phyloP scores from a whole-genome alignment of 2,797 vertebrate genomes.

The Pristis pectinata region DNA sequence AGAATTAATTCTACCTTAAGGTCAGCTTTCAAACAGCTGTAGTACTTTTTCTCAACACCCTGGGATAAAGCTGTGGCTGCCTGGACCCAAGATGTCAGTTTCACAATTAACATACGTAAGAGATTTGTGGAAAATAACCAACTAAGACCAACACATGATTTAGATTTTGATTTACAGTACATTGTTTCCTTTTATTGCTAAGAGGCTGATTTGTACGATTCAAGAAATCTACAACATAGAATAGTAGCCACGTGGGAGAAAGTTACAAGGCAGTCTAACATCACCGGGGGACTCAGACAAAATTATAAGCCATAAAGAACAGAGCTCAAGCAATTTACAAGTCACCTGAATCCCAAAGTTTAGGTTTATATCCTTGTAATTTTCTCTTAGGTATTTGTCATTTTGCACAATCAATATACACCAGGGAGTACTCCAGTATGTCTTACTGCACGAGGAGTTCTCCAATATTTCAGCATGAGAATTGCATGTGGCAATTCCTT shows the following conservation, averaged over 20 bases:
- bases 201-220: slow-evolving; percentile 19
- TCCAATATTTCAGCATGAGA: neutral
- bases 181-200: slow-evolving; percentile 25
- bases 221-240: slow-evolving; percentile 3
- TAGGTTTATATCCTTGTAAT: slow-evolving; percentile 21
- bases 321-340: slow-evolving; percentile 22
- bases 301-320: slow-evolving; percentile 31
- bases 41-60: neutral
- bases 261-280: slow-evolving; percentile 29
- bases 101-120: slow-evolving; percentile 10
- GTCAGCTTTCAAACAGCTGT: neutral
- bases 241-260: slow-evolving; percentile 27
- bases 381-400: neutral
- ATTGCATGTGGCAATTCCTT: neutral
- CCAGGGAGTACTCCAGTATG: neutral
- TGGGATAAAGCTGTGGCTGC: neutral
- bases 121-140: slow-evolving; percentile 16
- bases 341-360: slow-evolving; percentile 31
- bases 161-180: slow-evolving; percentile 2
- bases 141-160: slow-evolving; percentile 18
- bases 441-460: neutral
- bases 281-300: neutral
- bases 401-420: slow-evolving; percentile 28
- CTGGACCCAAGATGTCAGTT: neutral
- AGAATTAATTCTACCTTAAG: slow-evolving; percentile 7